These are phyloP conservation scores for Protonemura montana DNA, from an alignment of 2,888 invertebrate genomes.

Conservation along the genomic window DNA sequence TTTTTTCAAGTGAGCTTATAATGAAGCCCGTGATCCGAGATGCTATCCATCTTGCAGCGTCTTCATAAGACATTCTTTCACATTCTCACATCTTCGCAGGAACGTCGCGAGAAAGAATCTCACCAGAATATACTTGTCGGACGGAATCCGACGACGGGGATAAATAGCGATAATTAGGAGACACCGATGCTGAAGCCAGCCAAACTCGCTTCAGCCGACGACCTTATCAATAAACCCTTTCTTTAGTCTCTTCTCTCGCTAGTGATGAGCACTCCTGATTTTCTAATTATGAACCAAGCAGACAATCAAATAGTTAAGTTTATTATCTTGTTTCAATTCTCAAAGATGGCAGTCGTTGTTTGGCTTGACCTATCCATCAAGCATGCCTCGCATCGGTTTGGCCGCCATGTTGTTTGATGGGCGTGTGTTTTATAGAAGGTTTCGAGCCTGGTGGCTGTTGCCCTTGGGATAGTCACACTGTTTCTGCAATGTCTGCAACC, in stretches of 20 bases:
- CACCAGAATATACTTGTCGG: constrained; percentile 33
- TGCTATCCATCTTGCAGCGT: constrained; percentile 23
- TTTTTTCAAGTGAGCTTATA: constrained; percentile 16
- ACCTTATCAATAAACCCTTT: constrained; percentile 34
- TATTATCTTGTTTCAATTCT: constrained; percentile 32
- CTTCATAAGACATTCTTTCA: constrained; percentile 38
- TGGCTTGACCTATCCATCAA: constrained; percentile 36
- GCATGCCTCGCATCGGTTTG: neutral
- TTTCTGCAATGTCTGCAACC: constrained; percentile 57
- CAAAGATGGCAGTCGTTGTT: constrained; percentile 37
- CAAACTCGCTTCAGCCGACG: constrained; percentile 13
- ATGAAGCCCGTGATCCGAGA: constrained; percentile 33
- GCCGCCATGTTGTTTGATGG: constrained; percentile 46
- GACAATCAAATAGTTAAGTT: constrained; percentile 29
- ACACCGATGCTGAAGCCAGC: constrained; percentile 30
- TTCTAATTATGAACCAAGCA: constrained; percentile 25
- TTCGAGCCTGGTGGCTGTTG: constrained; percentile 24
- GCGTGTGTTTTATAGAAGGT: constrained; percentile 42
- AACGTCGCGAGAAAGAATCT: constrained; percentile 29
- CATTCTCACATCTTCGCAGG: constrained; percentile 26
- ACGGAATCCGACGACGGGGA: constrained; percentile 29
- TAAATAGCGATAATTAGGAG: constrained; percentile 39
- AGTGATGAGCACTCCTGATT: constrained; percentile 9
- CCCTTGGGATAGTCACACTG: constrained; percentile 44
- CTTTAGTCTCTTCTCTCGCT: neutral